phyloP scores from a whole-genome alignment of 2,797 vertebrate genomes.

The Gobio occitaniae region DNA sequence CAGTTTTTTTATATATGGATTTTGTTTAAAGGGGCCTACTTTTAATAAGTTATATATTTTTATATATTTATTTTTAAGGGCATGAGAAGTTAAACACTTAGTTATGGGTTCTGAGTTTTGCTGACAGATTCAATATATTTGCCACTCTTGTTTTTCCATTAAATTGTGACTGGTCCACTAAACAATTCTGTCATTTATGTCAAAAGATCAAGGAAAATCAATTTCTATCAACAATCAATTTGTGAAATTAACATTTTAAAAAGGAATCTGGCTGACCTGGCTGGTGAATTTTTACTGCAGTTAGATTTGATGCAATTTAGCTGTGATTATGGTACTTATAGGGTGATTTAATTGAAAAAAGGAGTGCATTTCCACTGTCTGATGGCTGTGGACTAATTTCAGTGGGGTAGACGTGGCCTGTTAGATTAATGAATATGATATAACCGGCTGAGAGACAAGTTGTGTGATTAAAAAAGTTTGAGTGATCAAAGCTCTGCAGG shows the following conservation, averaged over 20 bases:
- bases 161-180: slow-evolving; percentile 24
- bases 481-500: slow-evolving; percentile 39
- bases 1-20: not conserved
- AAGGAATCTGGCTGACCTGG: slow-evolving; percentile 1
- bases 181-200: slow-evolving; percentile 11
- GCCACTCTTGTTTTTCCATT: not conserved
- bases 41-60: not conserved
- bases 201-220: slow-evolving; percentile 30
- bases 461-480: slow-evolving; percentile 41
- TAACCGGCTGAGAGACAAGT: slow-evolving; percentile 28
- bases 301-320: not conserved
- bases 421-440: slow-evolving; percentile 33
- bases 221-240: not conserved
- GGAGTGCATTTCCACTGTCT: not conserved
- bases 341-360: slow-evolving; percentile 23
- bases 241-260: slow-evolving; percentile 12
- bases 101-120: slow-evolving; percentile 5
- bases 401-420: slow-evolving; percentile 17
- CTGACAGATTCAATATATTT: not conserved
- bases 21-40: not conserved
- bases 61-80: not conserved
- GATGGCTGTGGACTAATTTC: slow-evolving; percentile 28
- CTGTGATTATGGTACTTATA: slow-evolving; percentile 11
- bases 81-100: not conserved
- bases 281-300: slow-evolving; percentile 1